Evolutionary conservation across 1,140 invertebrate genomes (phyloP), one percentile per base, ranked within the genome.

Genomic region (Amphibalanus amphitrite): DNA sequence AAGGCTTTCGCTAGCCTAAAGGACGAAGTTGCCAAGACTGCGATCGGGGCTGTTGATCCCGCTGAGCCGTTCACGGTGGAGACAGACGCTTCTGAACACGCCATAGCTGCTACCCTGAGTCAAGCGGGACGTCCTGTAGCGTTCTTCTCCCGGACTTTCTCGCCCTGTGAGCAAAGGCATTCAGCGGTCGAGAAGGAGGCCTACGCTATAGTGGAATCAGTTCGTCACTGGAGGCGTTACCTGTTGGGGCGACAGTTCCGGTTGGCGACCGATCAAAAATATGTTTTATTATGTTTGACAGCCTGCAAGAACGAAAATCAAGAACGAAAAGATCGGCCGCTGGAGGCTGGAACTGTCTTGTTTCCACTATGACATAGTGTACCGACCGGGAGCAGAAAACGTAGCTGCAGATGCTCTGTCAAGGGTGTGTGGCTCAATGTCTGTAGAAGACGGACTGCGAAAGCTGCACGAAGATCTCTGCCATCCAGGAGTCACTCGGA

Each of bases 311-410:
- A 71, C 73, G 28, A 77, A 77, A 71, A 77, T 78, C 23, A 78
- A 77, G 70, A 76, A 76, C 74, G 73, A 77, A 3, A 76, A 76
- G 70, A 76, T 78, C 40, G 33, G 67, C 40, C 72, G 74, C 29
- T 78, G 76, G 75, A 59, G 74, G 33, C 25, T 78, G 29, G 74
- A 76, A 71, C 70, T 76, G 30, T 72, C 74, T 33, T 75, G 47
- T 74, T 77, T 67, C 73, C 73, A 74, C 59, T 79, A 72, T 76
- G 75, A 71, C 68, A 77, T 75, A 67, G 69, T 72, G 28, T 79
- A 78, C 69, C 74, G 74, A 69, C 74, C 76, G 38, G 77, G 77
- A 28, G 47, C 33, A 67, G 67, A 77, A 40, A 78, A 78, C 69
- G 73, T 28, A 33, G 67, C 75, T 30, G 76, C 76, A 64, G 78